Evolutionary conservation across 2,888 invertebrate species (phyloP).

Genomic region (Acheta domesticus): DNA sequence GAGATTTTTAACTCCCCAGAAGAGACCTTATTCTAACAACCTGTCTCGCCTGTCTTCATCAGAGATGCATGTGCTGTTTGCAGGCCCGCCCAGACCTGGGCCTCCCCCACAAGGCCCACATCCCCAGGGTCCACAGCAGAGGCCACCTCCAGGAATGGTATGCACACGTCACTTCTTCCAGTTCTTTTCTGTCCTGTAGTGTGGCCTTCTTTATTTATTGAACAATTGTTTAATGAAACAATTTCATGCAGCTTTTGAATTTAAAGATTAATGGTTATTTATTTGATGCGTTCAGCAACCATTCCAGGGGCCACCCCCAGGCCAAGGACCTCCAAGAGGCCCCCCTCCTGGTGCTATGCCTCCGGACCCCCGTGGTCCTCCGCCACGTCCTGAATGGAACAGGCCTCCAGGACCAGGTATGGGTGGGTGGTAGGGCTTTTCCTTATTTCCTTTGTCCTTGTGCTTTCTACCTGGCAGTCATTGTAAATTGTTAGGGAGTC

Average conservation of each 20-base stretch:
- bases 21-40: too few relatives aligned
- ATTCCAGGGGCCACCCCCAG: constrained; percentile 48
- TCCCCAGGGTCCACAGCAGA: constrained; percentile 49
- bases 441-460: background rate
- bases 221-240: background rate
- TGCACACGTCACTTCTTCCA: constrained; percentile 37
- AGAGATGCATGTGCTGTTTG: background rate
- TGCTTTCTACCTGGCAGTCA: background rate
- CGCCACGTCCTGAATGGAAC: constrained; percentile 69
- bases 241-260: background rate
- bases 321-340: constrained; percentile 56
- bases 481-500: background rate
- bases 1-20: too few relatives aligned
- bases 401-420: constrained; percentile 56
- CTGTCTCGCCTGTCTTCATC: background rate
- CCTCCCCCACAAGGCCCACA: constrained; percentile 56
- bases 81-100: constrained; percentile 41
- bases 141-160: constrained; percentile 59
- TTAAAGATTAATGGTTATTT: constrained; percentile 9
- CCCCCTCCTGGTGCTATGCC: constrained; percentile 56
- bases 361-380: constrained; percentile 59
- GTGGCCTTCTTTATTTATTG: background rate
- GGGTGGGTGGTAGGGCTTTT: background rate
- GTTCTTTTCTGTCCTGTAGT: background rate
- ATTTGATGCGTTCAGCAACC: constrained; percentile 34